Base-by-base conservation (phyloP, 2,888 invertebrate species). In the Spilosoma lubricipeda region DNA sequence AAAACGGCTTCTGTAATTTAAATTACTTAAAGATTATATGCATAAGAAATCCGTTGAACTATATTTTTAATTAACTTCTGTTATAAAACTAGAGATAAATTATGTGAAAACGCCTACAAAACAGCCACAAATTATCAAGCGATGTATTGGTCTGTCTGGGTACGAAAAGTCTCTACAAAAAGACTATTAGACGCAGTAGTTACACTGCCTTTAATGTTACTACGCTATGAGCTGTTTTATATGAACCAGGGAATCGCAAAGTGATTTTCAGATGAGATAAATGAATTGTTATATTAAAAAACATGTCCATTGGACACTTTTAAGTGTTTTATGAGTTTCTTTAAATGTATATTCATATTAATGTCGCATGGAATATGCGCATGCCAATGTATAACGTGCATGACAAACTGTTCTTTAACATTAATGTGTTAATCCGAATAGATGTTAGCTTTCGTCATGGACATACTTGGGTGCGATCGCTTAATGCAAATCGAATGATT, bases 401-500 rank as follows among this genome's bases (percentile, higher is more conserved):
- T 77, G 52, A 59, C 73, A 63, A 72, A 72, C 67, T 27, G 56
- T 68, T 71, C 45, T 73, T 72, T 36, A 67, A 48, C 68, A 78
- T 73, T 72, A 39, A 73, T 67, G 74, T 68, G 63, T 63, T 72
- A 66, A 80, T 79, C 71, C 78, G 79, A 82, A 81, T 82, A 82
- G 75, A 77, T 82, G 77, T 77, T 67, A 69, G 63, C 73, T 77
- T 86, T 89, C 82, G 88, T 86, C 83, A 88, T 85, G 85, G 86
- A 73, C 83, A 86, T 90, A 88, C 86, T 89, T 85, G 85, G 83
- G 84, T 89, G 86, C 85, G 88, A 89, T 88, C 82, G 85, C 80
- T 84, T 80, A 87, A 89, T 87, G 87, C 85, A 92, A 91, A 93
- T 93, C 90, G 89, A 92, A 93, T 93, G 87, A 90, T 87, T 86